phyloP scores from a whole-genome alignment of 2,797 vertebrate species.

The Chelon labrosus region DNA sequence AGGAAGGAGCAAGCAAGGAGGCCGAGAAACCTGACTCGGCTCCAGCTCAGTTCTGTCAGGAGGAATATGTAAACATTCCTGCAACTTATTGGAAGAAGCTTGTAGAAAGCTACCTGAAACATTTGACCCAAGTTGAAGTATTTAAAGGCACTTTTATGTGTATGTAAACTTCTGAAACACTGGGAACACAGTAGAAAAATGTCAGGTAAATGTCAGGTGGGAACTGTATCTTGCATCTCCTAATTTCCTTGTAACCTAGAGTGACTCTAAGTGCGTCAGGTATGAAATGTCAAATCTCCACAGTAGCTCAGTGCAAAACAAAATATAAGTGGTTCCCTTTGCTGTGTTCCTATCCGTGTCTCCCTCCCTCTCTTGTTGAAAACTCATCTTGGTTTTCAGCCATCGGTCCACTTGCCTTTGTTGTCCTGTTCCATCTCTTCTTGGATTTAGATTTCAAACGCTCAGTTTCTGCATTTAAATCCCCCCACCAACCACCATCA shows the following conservation, averaged over 20 bases:
- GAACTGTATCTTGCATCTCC: not conserved
- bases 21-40: too few species aligned
- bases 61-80: too few species aligned
- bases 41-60: too few species aligned
- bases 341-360: not conserved
- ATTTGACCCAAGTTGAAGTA: too few species aligned
- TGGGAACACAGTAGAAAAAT: too few species aligned
- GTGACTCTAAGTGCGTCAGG: not conserved
- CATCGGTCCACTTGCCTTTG: conserved; percentile 8
- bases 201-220: too few species aligned
- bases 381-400: conserved; percentile 9
- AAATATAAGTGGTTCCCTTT: not conserved
- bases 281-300: conserved; percentile 2
- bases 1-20: too few species aligned
- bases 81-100: too few species aligned
- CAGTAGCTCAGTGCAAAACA: not conserved
- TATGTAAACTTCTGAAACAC: too few species aligned
- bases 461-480: conserved; percentile 18
- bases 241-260: not conserved
- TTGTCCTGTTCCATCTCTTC: conserved; percentile 33
- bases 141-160: too few species aligned
- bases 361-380: not conserved
- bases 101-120: too few species aligned
- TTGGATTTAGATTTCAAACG: conserved; percentile 49
- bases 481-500: not conserved